phyloP scores from a whole-genome alignment of 1,140 invertebrate genomes.

The Coenobita brevimanus region DNA sequence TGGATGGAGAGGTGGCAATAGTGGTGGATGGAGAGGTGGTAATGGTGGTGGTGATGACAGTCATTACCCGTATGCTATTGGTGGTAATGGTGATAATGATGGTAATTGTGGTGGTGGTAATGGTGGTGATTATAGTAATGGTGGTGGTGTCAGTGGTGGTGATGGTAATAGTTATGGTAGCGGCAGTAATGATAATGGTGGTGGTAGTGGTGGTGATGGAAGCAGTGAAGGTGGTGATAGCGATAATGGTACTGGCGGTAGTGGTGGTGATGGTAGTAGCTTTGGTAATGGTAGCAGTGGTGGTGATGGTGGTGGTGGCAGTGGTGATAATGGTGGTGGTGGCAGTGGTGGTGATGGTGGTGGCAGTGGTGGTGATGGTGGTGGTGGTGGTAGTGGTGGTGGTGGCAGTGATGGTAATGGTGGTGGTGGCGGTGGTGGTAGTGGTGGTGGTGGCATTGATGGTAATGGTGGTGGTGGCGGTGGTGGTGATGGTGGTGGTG shows the following conservation, averaged over 20 bases:
- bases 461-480: not conserved
- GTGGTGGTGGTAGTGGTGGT: not conserved
- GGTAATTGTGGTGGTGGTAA: constrained; percentile 2
- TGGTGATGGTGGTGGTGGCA: not conserved
- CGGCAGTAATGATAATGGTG: not conserved
- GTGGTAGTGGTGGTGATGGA: not conserved
- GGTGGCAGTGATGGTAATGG: not conserved
- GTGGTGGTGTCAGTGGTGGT: constrained; percentile 22
- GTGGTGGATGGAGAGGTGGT: not conserved
- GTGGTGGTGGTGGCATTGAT: not conserved
- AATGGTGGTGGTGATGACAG: not conserved
- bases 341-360: constrained; percentile 16
- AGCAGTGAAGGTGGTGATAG: not conserved
- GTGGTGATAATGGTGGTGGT: constrained; percentile 6
- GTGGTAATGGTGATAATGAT: constrained; percentile 4
- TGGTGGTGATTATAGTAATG: not conserved
- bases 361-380: constrained; percentile 4
- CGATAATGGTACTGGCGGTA: constrained; percentile 6
- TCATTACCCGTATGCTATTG: no score
- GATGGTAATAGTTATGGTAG: no score
- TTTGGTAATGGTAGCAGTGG: not conserved
- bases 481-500: not conserved
- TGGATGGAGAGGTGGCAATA: not conserved
- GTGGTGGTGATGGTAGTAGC: no score
- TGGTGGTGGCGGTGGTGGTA: not conserved